Percentiles rank a stretch among this genome's conserved stretches.
These are phyloP conservation scores for Nannoperca obscura DNA, from an alignment of 2,797 vertebrate genomes.

Conservation along the genomic window DNA sequence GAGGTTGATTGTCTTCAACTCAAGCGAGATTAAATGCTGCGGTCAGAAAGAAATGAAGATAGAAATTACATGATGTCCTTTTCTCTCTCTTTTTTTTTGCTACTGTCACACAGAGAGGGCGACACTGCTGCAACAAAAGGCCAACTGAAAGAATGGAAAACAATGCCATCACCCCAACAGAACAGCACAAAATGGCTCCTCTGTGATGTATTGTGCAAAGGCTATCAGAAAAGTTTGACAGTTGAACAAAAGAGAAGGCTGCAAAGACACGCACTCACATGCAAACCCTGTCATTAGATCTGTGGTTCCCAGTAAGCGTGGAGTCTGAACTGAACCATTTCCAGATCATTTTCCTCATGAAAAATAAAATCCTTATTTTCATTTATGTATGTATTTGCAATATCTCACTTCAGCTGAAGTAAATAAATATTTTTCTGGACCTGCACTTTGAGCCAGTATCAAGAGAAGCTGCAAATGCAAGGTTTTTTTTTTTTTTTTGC, in stretches of 20 bases:
- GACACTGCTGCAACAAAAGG: conserved; percentile 46
- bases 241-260: conserved; percentile 59
- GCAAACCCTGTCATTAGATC: conserved; percentile 60
- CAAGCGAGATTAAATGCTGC: conserved; percentile 39
- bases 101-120: conserved; percentile 28
- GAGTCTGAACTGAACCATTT: conserved; percentile 29
- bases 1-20: conserved; percentile 50
- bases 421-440: background rate
- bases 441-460: background rate
- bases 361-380: background rate
- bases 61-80: conserved; percentile 4
- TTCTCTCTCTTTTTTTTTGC: background rate
- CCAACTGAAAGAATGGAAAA: conserved; percentile 42
- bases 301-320: conserved; percentile 53
- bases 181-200: conserved; percentile 52
- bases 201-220: conserved; percentile 35
- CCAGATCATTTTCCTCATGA: conserved; percentile 15
- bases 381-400: background rate
- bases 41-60: conserved; percentile 4
- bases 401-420: background rate
- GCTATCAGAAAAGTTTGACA: conserved; percentile 48
- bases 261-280: conserved; percentile 37
- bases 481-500: background rate
- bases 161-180: conserved; percentile 33
- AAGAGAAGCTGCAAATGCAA: background rate